Percentiles rank a stretch among this genome's conserved stretches.
phyloP scores from a whole-genome alignment of 2,113 vertebrate species.

The Anarhynchus alexandrinus region DNA sequence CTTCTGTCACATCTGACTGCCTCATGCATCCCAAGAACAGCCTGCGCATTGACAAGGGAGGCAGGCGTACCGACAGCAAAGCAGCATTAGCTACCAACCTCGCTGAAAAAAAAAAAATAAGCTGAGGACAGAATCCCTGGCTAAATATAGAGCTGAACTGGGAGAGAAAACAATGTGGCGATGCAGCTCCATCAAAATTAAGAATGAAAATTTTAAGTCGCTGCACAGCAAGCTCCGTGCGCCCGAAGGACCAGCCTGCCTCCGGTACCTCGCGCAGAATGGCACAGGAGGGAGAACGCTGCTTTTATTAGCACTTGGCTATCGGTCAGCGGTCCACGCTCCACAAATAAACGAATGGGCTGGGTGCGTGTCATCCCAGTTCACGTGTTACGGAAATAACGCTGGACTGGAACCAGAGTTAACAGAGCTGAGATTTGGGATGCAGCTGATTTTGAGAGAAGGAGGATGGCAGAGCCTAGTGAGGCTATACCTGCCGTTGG shows the following conservation, averaged over 20 bases:
- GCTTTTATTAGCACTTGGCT: slow-evolving; percentile 25
- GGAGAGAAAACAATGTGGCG: neutral
- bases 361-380: neutral
- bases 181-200: neutral
- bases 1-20: slow-evolving; percentile 62
- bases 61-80: slow-evolving; percentile 21
- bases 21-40: slow-evolving; percentile 68
- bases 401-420: slow-evolving; percentile 24
- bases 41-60: slow-evolving; percentile 34
- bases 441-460: neutral
- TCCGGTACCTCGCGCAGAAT: neutral
- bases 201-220: neutral
- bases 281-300: neutral
- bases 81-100: neutral
- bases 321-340: neutral
- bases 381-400: slow-evolving; percentile 34
- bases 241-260: neutral
- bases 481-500: neutral
- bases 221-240: neutral
- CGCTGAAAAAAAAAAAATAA: neutral
- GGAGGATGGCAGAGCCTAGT: neutral
- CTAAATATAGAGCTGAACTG: neutral
- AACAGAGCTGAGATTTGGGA: neutral
- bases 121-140: neutral
- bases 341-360: slow-evolving; percentile 41